Conservation (phyloP, 1,140 invertebrate genomes). For the Lepidostoma basale region DNA sequence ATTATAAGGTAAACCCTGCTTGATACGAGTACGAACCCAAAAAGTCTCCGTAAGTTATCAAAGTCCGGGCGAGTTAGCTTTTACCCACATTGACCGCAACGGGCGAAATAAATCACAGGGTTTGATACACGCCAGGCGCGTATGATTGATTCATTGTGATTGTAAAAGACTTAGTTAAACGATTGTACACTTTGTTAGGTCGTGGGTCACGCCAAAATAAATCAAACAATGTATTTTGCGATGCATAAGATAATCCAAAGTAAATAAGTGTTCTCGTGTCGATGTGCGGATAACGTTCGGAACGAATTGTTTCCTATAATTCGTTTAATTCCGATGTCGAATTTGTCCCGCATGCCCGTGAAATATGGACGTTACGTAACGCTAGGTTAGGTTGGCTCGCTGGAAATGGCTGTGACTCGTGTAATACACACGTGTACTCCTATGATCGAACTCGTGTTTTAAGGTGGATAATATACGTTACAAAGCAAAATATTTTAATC, state of each 20-base stretch:
- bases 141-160: slow-evolving; percentile 18
- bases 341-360: slow-evolving; percentile 32
- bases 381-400: background rate
- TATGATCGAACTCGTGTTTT: too few species aligned
- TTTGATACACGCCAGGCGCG: background rate
- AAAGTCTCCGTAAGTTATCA: background rate
- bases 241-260: slow-evolving; percentile 17
- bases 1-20: too few species aligned
- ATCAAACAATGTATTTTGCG: slow-evolving; percentile 23
- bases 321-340: slow-evolving; percentile 33
- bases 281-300: slow-evolving; percentile 23
- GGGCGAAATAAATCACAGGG: background rate
- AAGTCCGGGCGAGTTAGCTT: background rate
- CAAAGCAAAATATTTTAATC: too few species aligned
- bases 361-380: slow-evolving; percentile 16
- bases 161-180: slow-evolving; percentile 12
- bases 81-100: background rate
- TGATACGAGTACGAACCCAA: too few species aligned
- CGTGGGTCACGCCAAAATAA: slow-evolving; percentile 24
- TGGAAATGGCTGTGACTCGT: too few species aligned
- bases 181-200: background rate
- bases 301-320: slow-evolving; percentile 14
- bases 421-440: too few species aligned
- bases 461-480: too few species aligned
- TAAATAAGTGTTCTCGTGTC: slow-evolving; percentile 27